Conservation (phyloP, 2,113 vertebrate genomes). For the Galeopterus variegatus region DNA sequence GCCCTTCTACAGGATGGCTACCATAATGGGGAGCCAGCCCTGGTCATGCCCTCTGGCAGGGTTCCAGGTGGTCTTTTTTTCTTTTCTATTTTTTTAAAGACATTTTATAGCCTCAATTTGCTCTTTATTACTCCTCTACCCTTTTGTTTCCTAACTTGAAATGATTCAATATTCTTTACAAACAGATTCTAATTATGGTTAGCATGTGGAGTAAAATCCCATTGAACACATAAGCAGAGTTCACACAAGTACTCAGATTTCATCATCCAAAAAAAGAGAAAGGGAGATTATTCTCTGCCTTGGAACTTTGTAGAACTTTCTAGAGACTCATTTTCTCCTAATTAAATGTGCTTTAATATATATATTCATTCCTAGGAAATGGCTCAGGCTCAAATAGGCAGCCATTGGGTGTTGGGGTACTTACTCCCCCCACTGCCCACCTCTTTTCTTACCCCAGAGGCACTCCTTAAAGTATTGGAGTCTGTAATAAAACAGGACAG, state of each 20-base stretch:
- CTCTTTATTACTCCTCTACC: slow-evolving; percentile 72
- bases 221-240: neutral
- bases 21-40: neutral
- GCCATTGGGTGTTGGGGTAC: neutral
- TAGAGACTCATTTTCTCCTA: neutral
- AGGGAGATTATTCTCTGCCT: neutral
- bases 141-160: slow-evolving; percentile 76
- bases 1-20: neutral
- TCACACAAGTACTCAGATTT: neutral
- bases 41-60: neutral
- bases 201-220: neutral
- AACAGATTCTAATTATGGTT: slow-evolving; percentile 58
- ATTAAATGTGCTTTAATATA: neutral
- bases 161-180: slow-evolving; percentile 56
- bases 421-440: neutral
- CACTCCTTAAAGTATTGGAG: neutral
- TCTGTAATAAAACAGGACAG: neutral
- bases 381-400: neutral
- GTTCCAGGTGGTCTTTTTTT: slow-evolving; percentile 56
- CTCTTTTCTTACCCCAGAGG: neutral
- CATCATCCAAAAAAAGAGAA: neutral
- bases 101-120: slow-evolving; percentile 64
- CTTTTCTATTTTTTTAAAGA: slow-evolving; percentile 59
- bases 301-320: neutral
- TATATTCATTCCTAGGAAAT: neutral